These are phyloP conservation scores for Automeris io DNA, from an alignment of 2,888 invertebrate genomes.

Conservation along the genomic window DNA sequence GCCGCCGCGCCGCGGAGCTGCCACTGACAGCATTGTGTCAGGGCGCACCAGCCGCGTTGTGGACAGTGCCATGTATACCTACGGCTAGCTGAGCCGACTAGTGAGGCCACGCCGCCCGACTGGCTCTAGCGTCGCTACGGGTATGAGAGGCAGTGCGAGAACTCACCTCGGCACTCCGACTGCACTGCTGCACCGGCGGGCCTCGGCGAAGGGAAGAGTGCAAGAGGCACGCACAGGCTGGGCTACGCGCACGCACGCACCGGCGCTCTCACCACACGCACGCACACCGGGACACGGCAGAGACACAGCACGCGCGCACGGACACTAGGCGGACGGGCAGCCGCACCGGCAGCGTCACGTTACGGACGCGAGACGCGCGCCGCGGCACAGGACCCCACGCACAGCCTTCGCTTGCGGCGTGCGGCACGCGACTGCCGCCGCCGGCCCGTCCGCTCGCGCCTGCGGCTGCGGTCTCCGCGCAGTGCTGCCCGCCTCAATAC, in stretches of 20 bases:
- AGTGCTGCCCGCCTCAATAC: neutral
- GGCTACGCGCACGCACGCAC: constrained; percentile 1
- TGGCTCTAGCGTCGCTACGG: no score
- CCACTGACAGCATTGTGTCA: no score
- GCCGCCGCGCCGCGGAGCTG: no score
- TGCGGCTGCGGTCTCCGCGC: constrained; percentile 15
- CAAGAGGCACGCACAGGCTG: neutral
- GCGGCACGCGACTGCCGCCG: constrained; percentile 49
- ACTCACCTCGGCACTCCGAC: no score
- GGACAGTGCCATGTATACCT: no score
- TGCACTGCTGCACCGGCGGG: neutral
- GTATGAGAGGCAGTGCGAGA: no score
- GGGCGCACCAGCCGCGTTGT: no score
- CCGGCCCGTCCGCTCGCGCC: constrained; percentile 10
- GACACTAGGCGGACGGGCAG: neutral
- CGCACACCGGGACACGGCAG: no score
- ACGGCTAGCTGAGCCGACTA: no score
- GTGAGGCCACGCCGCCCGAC: no score
- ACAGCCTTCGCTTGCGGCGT: constrained; percentile 32
- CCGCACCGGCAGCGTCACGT: neutral
- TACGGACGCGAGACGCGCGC: constrained; percentile 6
- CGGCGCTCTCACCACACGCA: neutral
- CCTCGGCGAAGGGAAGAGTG: neutral
- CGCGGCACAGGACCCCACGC: constrained; percentile 6
- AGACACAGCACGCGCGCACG: no score